Base-by-base conservation (phyloP, 2,797 vertebrate genomes). In the Hemitrygon akajei region DNA sequence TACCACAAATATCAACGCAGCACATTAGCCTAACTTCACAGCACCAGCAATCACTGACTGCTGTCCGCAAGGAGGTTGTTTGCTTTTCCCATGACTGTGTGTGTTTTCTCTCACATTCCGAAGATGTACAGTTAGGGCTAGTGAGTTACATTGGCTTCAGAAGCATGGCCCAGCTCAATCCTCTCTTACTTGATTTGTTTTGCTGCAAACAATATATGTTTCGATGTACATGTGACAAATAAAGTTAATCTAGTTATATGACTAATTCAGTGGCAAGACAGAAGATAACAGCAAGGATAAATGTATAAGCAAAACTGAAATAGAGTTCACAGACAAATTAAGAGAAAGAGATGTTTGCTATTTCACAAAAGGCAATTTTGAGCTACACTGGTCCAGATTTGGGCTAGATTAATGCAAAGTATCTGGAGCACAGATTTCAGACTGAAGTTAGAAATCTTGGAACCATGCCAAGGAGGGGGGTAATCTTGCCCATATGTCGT, bases 401-500 rank as follows among this genome's bases (percentile, higher is more conserved):
- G 14, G 91, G 40, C 47, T 66, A 89, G 34, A 37, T 69, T 10
- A 89, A 22, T 89, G 86, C n/a, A 69, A 69, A 47, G n/a, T 93
- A 76, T 75, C 91, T 93, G 71, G 40, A 93, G 91, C 71, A 73
- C 71, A 73, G 66, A 71, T 75, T 93, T 76, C 75, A 93, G 20
- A 56, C 27, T 76, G 71, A 76, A 40, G 91, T 93, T 93, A 56
- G 91, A 93, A 93, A 93, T 22, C 1, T 75, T 93, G 91, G 91
- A 71, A 73, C 7, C 5, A 6, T 76, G 91, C 91, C 91, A 73
- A 58, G 11, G 56, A 56, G 40, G 47, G 76, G 91, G 71, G 27
- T 75, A 93, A 93, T 76, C 47, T 11, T 73, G 91, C 71, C 69
- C 91, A 93, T 76, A 93, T 93, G 91, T 76, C 93, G 71, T 56